Evolutionary conservation across 2,888 invertebrate species (phyloP).

Genomic region (Mechanitis messenoides): DNA sequence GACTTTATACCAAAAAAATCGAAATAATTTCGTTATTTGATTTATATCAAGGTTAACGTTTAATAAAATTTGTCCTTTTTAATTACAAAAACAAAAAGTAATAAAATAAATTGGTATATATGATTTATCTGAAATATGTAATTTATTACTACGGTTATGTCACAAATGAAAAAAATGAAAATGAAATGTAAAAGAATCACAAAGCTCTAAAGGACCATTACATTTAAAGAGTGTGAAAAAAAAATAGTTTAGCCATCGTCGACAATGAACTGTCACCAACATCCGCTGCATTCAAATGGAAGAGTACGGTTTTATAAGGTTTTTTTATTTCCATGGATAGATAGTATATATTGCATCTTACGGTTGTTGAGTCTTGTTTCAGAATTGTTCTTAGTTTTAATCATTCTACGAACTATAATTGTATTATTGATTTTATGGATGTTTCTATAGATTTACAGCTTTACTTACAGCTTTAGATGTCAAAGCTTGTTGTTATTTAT

Average conservation of each 20-base stretch:
- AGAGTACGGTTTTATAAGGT: not conserved
- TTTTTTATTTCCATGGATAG: not conserved
- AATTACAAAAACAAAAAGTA: slow-evolving; percentile 3
- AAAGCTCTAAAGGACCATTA: not conserved
- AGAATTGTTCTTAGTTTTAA: not conserved
- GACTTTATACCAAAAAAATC: not conserved
- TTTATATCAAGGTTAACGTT: slow-evolving; percentile 7
- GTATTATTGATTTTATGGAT: too few relatives aligned
- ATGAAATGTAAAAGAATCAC: too few relatives aligned
- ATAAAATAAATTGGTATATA: not conserved
- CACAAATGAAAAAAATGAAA: too few relatives aligned
- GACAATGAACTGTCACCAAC: slow-evolving; percentile 17
- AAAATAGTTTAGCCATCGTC: slow-evolving; percentile 10
- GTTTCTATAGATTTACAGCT: too few relatives aligned
- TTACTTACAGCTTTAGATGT: too few relatives aligned
- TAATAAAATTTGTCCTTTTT: slow-evolving; percentile 1
- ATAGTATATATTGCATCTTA: not conserved
- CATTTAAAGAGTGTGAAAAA: slow-evolving; percentile 5
- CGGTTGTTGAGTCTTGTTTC: not conserved
- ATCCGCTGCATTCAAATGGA: slow-evolving; percentile 8
- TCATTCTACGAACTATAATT: not conserved
- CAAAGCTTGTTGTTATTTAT: too few relatives aligned
- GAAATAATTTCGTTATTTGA: slow-evolving; percentile 15
- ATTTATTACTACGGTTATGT: not conserved
- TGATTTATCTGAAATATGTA: not conserved